These are phyloP conservation scores for Ceyx erithaca DNA, from an alignment of 2,797 vertebrate species.

Conservation along the genomic window DNA sequence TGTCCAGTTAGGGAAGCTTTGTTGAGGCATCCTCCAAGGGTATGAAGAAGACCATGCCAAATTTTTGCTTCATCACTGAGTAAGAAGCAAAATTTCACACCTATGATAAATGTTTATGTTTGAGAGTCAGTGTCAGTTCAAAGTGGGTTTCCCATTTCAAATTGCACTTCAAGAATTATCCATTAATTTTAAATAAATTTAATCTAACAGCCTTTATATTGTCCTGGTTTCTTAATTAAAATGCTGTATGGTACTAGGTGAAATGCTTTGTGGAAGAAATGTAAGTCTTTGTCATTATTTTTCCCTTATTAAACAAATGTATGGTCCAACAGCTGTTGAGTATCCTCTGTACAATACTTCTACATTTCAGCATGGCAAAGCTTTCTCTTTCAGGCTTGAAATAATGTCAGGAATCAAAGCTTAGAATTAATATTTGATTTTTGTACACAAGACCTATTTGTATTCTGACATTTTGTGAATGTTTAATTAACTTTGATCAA, in stretches of 20 bases:
- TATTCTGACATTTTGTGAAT: neutral
- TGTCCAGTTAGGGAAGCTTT: neutral
- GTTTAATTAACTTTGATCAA: neutral
- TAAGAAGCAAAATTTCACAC: neutral
- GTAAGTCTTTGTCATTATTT: neutral
- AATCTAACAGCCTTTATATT: neutral
- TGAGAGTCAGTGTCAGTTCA: neutral
- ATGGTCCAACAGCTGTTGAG: neutral
- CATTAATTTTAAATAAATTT: conserved; percentile 15
- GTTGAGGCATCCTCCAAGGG: neutral
- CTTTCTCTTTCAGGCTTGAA: neutral
- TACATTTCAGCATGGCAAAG: neutral
- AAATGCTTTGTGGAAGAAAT: conserved; percentile 22
- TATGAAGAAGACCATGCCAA: neutral
- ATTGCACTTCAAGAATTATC: neutral
- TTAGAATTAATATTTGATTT: neutral
- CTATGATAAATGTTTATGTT: neutral
- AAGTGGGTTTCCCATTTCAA: neutral
- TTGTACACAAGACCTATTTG: neutral
- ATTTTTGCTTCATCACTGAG: neutral
- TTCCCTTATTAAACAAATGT: conserved; percentile 16
- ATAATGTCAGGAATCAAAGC: neutral
- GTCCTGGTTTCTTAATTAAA: conserved; percentile 39
- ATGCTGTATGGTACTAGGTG: conserved; percentile 11
- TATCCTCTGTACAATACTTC: neutral